phyloP scores from a whole-genome alignment of 2,113 vertebrate genomes.

The Periophthalmodon schlosseri region DNA sequence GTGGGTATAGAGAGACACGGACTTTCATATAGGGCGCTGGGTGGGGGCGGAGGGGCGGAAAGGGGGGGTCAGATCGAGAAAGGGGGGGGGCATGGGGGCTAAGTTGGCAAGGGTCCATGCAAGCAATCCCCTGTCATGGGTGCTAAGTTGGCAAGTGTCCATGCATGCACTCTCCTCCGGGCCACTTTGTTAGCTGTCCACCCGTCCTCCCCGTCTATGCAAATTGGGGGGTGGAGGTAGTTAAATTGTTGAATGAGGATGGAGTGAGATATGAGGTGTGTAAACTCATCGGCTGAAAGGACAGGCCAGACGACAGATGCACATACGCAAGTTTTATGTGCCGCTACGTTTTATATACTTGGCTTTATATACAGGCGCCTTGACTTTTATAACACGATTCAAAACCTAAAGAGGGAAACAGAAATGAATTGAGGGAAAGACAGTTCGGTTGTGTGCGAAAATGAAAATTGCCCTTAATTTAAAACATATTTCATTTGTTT shows the following conservation, averaged over 20 bases:
- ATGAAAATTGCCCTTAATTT: neutral
- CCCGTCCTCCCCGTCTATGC: constrained; percentile 38
- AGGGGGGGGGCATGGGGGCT: constrained; percentile 8
- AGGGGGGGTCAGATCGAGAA: constrained; percentile 11
- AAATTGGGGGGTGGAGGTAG: constrained; percentile 60
- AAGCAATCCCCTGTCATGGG: constrained; percentile 63
- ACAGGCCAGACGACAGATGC: neutral
- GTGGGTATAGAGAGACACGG: constrained; percentile 61
- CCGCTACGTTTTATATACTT: neutral
- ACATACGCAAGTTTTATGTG: constrained; percentile 1
- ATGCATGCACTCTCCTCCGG: constrained; percentile 74
- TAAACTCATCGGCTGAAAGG: constrained; percentile 30
- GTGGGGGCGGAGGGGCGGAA: neutral
- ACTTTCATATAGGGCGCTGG: constrained; percentile 14
- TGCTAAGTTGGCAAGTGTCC: constrained; percentile 60
- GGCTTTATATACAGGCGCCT: neutral
- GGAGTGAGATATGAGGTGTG: constrained; percentile 51
- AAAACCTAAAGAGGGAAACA: neutral
- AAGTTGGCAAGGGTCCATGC: constrained; percentile 69
- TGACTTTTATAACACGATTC: neutral
- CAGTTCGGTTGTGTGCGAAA: neutral
- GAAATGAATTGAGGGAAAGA: neutral
- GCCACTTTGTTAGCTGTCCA: constrained; percentile 67
- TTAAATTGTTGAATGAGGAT: constrained; percentile 53
- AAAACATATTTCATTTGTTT: neutral